Evolutionary conservation across 2,797 vertebrate genomes (phyloP).

Genomic region (Carcharodon carcharias): DNA sequence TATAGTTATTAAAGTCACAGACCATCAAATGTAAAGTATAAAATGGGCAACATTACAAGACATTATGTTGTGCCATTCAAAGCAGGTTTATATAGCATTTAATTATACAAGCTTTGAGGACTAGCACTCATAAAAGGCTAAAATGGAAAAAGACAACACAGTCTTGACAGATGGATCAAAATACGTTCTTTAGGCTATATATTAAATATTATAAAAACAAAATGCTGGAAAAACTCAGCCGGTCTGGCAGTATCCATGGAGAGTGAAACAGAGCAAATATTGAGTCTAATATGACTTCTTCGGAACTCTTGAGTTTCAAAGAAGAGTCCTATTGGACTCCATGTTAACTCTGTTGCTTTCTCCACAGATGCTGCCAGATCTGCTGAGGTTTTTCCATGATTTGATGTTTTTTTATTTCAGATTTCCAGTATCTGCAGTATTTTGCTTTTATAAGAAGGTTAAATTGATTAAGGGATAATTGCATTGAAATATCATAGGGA

Average conservation of each 20-base stretch:
- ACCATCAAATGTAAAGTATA: background rate
- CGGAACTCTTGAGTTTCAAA: background rate
- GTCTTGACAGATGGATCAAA: background rate
- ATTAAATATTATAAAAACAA: background rate
- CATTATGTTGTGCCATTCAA: background rate
- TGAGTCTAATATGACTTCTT: no score
- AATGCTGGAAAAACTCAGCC: no score
- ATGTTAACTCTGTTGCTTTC: no score
- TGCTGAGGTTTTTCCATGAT: no score
- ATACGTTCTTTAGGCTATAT: background rate
- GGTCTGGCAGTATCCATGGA: no score
- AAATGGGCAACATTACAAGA: background rate
- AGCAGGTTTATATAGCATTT: constrained; percentile 3
- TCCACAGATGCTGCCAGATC: no score
- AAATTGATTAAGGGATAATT: background rate
- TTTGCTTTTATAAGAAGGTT: background rate
- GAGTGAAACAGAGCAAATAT: no score
- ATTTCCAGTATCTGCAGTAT: no score
- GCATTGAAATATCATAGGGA: background rate
- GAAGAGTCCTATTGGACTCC: background rate
- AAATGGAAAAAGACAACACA: background rate
- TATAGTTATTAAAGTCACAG: constrained; percentile 12
- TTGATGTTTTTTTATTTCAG: no score
- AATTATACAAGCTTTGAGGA: background rate
- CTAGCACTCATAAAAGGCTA: background rate